A percentile compares a stretch with the other conserved stretches of the same genome.
Evolutionary conservation across 2,797 vertebrate species (phyloP).

Genomic region (Characodon lateralis): DNA sequence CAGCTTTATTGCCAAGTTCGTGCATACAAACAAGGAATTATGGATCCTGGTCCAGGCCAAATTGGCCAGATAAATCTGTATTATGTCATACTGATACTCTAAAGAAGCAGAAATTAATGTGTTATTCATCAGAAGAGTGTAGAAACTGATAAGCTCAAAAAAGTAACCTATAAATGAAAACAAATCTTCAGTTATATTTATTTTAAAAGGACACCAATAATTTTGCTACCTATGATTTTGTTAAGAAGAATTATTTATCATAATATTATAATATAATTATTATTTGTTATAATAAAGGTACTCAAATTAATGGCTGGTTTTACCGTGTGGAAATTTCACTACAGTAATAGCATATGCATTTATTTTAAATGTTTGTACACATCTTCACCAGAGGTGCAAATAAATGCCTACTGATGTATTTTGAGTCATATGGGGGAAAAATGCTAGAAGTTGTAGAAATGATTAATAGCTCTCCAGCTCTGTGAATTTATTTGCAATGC

Average conservation of each 20-base stretch:
- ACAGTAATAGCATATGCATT: neutral
- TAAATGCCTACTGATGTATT: neutral
- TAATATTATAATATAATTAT: too few species aligned
- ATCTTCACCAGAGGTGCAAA: neutral
- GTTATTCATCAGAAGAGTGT: neutral
- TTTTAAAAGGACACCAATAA: neutral
- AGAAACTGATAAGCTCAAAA: neutral
- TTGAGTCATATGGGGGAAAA: neutral
- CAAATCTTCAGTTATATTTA: neutral
- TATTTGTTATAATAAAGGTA: too few species aligned
- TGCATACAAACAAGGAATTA: too few species aligned
- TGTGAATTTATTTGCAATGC: neutral
- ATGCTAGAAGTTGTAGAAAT: neutral
- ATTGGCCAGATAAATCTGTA: too few species aligned
- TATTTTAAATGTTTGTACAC: neutral
- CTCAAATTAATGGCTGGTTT: neutral
- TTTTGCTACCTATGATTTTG: too few species aligned
- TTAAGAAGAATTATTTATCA: neutral
- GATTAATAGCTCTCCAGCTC: neutral
- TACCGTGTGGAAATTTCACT: neutral
- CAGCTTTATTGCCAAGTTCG: too few species aligned
- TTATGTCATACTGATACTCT: neutral
- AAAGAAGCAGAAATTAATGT: neutral
- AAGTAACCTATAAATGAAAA: neutral
- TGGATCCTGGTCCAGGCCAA: neutral